A percentile compares a stretch with the other conserved stretches of the same genome.
These are phyloP conservation scores for Zhuqinia jingwanae DNA, from an alignment of 2,888 invertebrate species.

Conservation along the genomic window DNA sequence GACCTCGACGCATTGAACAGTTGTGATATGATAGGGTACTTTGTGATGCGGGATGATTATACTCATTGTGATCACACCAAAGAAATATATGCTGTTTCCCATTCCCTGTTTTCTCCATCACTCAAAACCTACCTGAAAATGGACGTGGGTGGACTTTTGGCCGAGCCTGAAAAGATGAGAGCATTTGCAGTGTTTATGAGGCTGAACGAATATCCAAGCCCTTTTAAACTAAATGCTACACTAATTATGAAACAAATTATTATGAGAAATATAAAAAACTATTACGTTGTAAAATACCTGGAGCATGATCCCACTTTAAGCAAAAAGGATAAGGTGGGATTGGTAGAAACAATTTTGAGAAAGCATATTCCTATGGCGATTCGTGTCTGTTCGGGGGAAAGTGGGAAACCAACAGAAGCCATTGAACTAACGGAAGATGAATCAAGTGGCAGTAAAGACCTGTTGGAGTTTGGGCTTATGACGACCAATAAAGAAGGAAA, in stretches of 20 bases:
- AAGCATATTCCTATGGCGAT: background rate
- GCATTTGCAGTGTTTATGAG: background rate
- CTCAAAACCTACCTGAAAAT: conserved; percentile 20
- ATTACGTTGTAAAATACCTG: background rate
- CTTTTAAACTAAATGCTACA: background rate
- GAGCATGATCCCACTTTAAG: background rate
- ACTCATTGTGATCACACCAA: background rate
- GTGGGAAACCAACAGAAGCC: background rate
- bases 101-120: background rate
- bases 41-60: background rate
- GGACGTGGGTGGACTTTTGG: conserved; percentile 5
- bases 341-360: background rate
- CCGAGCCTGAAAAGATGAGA: background rate
- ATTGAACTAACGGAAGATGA: background rate
- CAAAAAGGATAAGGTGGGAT: background rate
- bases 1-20: background rate
- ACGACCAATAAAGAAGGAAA: background rate
- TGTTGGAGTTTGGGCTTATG: conserved; percentile 29
- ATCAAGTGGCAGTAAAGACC: background rate
- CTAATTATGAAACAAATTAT: background rate
- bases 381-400: background rate
- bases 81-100: background rate
- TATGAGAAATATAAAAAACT: background rate
- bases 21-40: background rate
- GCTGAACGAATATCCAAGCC: background rate